Percentiles rank a stretch among this genome's conserved stretches.
These are phyloP conservation scores for Apolygus lucorum DNA, from an alignment of 1,140 invertebrate species.

Conservation along the genomic window DNA sequence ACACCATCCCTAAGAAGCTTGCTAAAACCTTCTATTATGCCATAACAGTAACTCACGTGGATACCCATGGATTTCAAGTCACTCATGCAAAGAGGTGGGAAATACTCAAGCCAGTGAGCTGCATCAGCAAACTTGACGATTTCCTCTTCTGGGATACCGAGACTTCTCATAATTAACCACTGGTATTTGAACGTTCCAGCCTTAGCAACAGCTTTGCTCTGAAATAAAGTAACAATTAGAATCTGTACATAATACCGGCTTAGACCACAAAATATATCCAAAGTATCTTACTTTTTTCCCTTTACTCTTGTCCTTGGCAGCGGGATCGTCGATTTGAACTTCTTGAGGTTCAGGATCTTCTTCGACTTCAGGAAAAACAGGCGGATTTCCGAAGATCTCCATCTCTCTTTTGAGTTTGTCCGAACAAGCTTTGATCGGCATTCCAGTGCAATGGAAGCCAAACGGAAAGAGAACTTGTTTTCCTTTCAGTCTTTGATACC, in stretches of 20 bases:
- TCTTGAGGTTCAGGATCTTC: constrained; percentile 42
- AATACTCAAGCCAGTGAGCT: constrained; percentile 89
- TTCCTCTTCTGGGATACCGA: constrained; percentile 83
- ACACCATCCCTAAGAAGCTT: too few relatives aligned
- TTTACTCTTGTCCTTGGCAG: constrained; percentile 88
- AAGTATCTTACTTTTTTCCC: constrained; percentile 77
- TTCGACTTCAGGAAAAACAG: constrained; percentile 68
- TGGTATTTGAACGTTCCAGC: constrained; percentile 83
- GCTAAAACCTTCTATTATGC: too few relatives aligned
- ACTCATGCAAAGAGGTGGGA: constrained; percentile 78
- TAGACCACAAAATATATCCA: too few relatives aligned
- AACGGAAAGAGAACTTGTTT: constrained; percentile 93
- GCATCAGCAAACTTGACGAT: constrained; percentile 89
- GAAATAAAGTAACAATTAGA: constrained; percentile 35
- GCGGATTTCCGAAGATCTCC: constrained; percentile 84
- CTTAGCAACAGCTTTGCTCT: constrained; percentile 96
- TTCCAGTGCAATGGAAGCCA: constrained; percentile 97
- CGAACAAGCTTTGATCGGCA: constrained; percentile 94
- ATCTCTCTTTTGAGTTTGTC: constrained; percentile 96
- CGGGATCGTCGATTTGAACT: constrained; percentile 38
- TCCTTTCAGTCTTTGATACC: constrained; percentile 84
- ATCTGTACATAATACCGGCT: too few relatives aligned
- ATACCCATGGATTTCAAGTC: constrained; percentile 85
- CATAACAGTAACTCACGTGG: constrained; percentile 60
- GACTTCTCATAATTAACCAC: constrained; percentile 96